Conservation (phyloP, 2,113 vertebrate species). For the Rhipidura dahli region DNA sequence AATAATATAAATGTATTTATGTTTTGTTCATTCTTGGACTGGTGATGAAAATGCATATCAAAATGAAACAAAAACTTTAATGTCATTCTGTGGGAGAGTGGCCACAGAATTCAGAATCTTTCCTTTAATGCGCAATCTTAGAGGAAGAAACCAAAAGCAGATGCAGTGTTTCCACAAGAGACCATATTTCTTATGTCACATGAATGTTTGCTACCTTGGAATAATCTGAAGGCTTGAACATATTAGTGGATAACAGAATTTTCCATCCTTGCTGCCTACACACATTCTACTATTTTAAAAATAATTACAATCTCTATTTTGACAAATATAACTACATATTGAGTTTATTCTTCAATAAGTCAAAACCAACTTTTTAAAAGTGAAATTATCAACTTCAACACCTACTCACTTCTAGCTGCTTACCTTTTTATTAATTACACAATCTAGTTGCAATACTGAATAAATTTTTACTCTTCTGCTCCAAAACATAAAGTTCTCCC, state of each 20-base stretch:
- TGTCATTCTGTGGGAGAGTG: neutral
- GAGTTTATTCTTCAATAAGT: neutral
- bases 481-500: neutral
- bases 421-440: neutral
- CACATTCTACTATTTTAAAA: neutral
- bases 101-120: neutral
- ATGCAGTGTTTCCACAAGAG: neutral
- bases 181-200: accelerated
- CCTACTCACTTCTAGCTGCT: neutral
- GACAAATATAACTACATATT: neutral
- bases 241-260: neutral
- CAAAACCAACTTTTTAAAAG: neutral
- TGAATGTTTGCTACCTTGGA: neutral
- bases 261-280: neutral
- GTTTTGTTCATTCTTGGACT: neutral
- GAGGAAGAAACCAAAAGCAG: neutral
- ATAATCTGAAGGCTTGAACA: neutral
- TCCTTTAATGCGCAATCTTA: neutral
- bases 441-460: neutral
- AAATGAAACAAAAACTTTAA: neutral
- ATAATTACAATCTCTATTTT: neutral
- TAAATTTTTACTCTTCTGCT: neutral
- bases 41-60: neutral
- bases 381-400: neutral
- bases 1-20: neutral